These are phyloP conservation scores for Dyspetes luteomarginatus DNA, from an alignment of 2,888 invertebrate genomes.

Conservation along the genomic window DNA sequence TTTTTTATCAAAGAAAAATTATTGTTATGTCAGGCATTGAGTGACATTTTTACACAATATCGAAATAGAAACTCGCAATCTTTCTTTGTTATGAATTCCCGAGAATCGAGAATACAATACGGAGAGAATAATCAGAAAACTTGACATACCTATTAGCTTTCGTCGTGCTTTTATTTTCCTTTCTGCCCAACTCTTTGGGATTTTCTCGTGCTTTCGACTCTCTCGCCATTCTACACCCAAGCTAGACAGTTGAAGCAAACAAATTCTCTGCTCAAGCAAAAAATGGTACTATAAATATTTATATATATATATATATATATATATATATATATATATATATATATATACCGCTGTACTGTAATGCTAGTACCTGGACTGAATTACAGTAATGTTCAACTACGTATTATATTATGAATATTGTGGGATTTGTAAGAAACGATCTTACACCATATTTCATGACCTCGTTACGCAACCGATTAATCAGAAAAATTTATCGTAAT, in stretches of 20 bases:
- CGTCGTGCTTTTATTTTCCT: slow-evolving; percentile 13
- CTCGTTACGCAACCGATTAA: too few species aligned
- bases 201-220: slow-evolving; percentile 4
- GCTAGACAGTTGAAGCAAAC: slow-evolving; percentile 7
- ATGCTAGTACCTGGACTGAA: too few species aligned
- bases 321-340: too few species aligned
- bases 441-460: too few species aligned
- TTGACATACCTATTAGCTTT: slow-evolving; percentile 16
- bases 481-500: too few species aligned
- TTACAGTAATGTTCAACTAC: too few species aligned
- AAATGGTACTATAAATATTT: slow-evolving; percentile 2
- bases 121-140: slow-evolving; percentile 46
- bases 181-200: background rate
- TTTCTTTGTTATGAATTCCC: slow-evolving; percentile 3
- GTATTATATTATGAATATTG: too few species aligned
- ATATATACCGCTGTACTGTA: too few species aligned
- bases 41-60: background rate
- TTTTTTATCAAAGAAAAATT: background rate
- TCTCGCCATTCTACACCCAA: background rate
- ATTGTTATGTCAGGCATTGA: background rate
- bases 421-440: too few species aligned
- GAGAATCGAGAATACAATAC: too few species aligned
- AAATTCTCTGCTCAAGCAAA: slow-evolving; percentile 17
- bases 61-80: background rate
- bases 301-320: background rate